Evolutionary conservation across 2,113 vertebrate genomes (phyloP).

Genomic region (Jacana jacana): DNA sequence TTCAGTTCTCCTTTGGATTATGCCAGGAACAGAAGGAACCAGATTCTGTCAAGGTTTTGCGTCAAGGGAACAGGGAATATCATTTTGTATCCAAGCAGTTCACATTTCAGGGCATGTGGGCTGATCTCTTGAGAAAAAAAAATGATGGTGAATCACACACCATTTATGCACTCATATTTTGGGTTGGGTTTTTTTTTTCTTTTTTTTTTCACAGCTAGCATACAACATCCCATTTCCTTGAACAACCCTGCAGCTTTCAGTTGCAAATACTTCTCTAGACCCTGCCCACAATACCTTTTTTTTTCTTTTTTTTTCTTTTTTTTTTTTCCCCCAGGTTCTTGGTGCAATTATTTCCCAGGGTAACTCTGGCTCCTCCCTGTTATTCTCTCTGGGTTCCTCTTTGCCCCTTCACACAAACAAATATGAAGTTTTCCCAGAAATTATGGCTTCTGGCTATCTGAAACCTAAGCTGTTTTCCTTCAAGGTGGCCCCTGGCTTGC

Average conservation of each 20-base stretch:
- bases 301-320: background rate
- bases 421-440: background rate
- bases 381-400: background rate
- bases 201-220: background rate
- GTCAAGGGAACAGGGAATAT: background rate
- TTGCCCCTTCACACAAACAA: background rate
- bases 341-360: background rate
- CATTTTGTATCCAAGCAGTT: background rate
- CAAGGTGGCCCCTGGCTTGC: background rate
- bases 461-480: background rate
- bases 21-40: slow-evolving; percentile 11
- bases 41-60: background rate
- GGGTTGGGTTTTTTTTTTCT: background rate
- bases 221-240: background rate
- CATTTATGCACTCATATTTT: background rate
- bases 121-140: background rate
- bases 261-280: background rate
- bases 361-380: background rate
- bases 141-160: background rate
- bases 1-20: background rate
- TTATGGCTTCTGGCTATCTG: background rate
- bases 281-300: background rate
- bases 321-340: background rate
- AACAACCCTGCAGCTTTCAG: background rate
- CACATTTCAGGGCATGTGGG: background rate